A percentile compares a stretch with the other conserved stretches of the same genome.
These are phyloP conservation scores for Drosophila sulfurigaster DNA, from an alignment of 1,140 invertebrate genomes.

Conservation along the genomic window DNA sequence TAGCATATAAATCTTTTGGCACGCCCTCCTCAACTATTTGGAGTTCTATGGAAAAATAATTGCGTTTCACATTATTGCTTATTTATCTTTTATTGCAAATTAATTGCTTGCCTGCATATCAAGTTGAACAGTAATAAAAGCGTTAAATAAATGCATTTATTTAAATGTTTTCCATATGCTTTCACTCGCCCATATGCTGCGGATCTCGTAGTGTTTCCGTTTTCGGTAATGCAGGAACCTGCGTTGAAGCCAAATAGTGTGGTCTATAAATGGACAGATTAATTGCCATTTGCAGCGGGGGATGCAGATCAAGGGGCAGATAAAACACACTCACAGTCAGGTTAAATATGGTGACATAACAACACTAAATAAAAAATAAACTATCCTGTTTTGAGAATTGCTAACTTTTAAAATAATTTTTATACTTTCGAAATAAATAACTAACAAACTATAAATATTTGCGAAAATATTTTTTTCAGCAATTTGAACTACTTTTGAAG, in stretches of 20 bases:
- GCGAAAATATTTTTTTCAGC: no score
- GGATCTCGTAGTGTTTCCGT: constrained; percentile 57
- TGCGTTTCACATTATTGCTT: constrained; percentile 57
- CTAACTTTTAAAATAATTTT: no score
- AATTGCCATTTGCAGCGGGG: neutral
- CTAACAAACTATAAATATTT: no score
- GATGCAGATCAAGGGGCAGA: neutral
- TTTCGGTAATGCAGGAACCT: constrained; percentile 50
- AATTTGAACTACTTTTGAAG: no score
- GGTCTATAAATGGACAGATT: constrained; percentile 9
- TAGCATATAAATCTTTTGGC: constrained; percentile 55
- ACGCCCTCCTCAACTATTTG: constrained; percentile 11
- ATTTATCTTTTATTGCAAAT: constrained; percentile 74
- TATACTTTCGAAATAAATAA: no score
- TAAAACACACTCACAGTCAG: no score
- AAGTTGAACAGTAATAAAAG: constrained; percentile 18
- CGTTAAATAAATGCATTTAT: constrained; percentile 70
- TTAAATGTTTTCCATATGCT: constrained; percentile 56
- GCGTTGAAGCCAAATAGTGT: constrained; percentile 59
- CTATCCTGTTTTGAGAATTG: no score
- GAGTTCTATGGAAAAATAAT: constrained; percentile 48
- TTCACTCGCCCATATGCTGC: constrained; percentile 49
- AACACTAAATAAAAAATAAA: no score
- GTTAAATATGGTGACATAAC: no score
- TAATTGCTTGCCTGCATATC: constrained; percentile 48